phyloP scores from a whole-genome alignment of 37 sponge, comb jelly and placozoan species.

The Bolinopsis microptera region DNA sequence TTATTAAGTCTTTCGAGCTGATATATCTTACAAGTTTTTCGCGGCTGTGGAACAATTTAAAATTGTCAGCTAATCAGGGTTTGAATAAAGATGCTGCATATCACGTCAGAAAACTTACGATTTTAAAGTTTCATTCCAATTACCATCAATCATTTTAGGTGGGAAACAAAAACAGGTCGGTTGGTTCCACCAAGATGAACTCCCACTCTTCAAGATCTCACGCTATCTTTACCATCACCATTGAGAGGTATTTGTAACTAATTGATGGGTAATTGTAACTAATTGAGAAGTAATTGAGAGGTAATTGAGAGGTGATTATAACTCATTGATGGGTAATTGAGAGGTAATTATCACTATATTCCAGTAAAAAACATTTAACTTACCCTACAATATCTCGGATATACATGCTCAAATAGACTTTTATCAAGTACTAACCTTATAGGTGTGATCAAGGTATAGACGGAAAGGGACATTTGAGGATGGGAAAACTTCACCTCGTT shows the following conservation, averaged over 20 bases:
- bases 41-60: no score
- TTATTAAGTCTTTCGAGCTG: no score
- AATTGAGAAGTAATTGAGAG: no score
- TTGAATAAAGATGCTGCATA: no score
- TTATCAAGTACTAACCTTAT: not conserved
- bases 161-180: constrained; percentile 52
- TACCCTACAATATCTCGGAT: no score
- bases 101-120: no score
- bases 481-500: constrained; percentile 97
- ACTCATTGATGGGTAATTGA: no score
- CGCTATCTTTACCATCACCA: constrained; percentile 93
- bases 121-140: not conserved
- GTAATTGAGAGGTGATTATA: no score
- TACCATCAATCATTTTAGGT: not conserved
- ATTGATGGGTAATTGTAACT: no score
- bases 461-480: constrained; percentile 80
- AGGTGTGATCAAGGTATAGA: constrained; percentile 83
- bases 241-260: constrained; percentile 79
- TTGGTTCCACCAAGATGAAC: constrained; percentile 68
- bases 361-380: no score
- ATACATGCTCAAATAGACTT: not conserved
- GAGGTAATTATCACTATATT: no score
- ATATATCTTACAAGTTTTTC: not conserved
- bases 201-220: constrained; percentile 91
- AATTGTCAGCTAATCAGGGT: no score